phyloP scores from a whole-genome alignment of 2,888 invertebrate genomes.

The Coelopa pilipes region DNA sequence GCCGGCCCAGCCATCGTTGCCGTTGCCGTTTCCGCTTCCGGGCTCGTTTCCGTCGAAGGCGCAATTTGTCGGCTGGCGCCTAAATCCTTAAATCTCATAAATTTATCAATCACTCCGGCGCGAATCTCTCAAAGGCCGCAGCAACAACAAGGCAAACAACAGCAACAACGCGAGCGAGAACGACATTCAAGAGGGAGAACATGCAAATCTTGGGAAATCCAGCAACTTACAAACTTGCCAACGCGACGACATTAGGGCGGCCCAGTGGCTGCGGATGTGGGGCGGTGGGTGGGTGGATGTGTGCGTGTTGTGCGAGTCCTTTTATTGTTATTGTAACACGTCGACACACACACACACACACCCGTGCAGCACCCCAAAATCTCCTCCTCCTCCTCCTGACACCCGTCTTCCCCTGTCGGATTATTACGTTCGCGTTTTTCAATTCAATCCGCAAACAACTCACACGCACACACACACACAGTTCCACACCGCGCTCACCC shows the following conservation, averaged over 20 bases:
- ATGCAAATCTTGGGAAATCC: not conserved
- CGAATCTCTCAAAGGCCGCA: not conserved
- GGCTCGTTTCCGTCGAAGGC: not conserved
- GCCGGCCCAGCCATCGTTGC: not conserved
- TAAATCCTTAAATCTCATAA: conserved; percentile 7
- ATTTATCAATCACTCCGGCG: not conserved
- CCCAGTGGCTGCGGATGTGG: too few species aligned
- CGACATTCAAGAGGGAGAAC: not conserved
- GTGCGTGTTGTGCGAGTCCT: not conserved
- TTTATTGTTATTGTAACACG: conserved; percentile 3
- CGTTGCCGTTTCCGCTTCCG: not conserved
- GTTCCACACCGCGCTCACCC: not conserved
- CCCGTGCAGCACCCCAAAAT: not conserved
- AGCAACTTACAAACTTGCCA: conserved; percentile 19
- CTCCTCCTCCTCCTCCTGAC: not conserved
- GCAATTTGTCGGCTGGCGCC: not conserved
- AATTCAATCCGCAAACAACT: not conserved
- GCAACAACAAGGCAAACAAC: not conserved
- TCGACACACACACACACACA: not conserved
- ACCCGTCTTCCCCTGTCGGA: not conserved
- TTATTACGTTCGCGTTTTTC: conserved; percentile 17
- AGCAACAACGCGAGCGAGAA: too few species aligned
- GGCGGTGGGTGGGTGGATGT: too few species aligned
- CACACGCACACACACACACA: conserved; percentile 13
- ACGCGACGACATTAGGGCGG: conserved; percentile 9